Base-by-base conservation (phyloP, 2,888 invertebrate genomes). In the Orgyia antiqua region DNA sequence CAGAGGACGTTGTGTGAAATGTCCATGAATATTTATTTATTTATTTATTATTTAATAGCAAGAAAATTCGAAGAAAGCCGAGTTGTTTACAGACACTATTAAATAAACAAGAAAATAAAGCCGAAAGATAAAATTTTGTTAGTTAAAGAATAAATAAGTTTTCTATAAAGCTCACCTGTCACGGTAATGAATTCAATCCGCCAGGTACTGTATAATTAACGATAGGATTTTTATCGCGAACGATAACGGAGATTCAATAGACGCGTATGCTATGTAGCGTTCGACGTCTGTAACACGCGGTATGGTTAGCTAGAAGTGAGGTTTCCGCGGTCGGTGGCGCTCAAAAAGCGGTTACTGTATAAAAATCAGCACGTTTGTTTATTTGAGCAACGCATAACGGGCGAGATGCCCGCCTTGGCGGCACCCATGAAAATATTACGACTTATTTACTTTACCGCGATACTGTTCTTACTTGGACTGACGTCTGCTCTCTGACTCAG, bases 341-440 rank as follows among this genome's bases (percentile, higher is more conserved):
- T 62, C 51, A 55, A 67, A 68, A 74, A 53, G 59, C 63, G 60
- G 57, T 68, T 63, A 74, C 72, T 71, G 71, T 77, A 78, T 80
- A 80, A 80, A 80, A 77, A 75, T 9, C 75, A 75, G 71, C 79
- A 76, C 67, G 44, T 72, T 68, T 80, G 78, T 83, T 84, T 82
- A 82, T 80, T 78, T 76, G 71, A 68, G 65, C 62, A 58, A 69
- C 71, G 67, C 67, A 73, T 73, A 72, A 69, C 72, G 68, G 66
- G 62, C 68, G 69, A 65, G 63, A 58, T 66, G 68, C 73, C 68
- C 71, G 71, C 68, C 69, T 54, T 68, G 63, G 71, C 74, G 74
- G 75, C 75, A 75, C 76, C 70, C 70, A 76, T 76, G 73, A 73
- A 79, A 80, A 73, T 78, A 79, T 82, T 79, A 82, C 79, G 77